Evolutionary conservation across 2,797 vertebrate species (phyloP), one percentile per base, ranked within the genome.

Genomic region (Austrolebias charrua): DNA sequence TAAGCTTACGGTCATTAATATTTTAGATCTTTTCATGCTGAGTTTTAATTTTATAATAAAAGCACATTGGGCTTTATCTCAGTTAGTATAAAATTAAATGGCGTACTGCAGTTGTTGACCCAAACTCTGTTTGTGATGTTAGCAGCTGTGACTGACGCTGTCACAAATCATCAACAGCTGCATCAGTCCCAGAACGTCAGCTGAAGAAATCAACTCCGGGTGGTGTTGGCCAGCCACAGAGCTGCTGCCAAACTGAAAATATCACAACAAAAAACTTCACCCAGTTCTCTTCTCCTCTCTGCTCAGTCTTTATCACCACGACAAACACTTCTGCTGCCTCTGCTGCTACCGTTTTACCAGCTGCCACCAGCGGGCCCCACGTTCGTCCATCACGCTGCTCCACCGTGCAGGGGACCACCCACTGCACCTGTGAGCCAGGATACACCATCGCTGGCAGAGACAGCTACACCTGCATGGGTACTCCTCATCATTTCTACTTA

Each of bases 381-480:
- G 76, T 90, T 51, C 91, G 82, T 75, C 88, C 90, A 13, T 90
- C 92, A 20, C 87, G 82, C 18, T 94, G 93, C 73, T 87, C 78
- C 5, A 74, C 81, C 20, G 74, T 87, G 20, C 92, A 94, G 79
- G 91, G 93, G 42, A 89, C 86, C 68, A 93, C 91, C 77, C 91
- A 92, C 86, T 94, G 93, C 84, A 92, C 90, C 80, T 94, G 93
- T 76, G 93, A 94, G 54, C 79, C 90, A 7, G 93, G 93, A 47
- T 94, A 90, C 79, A 91, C 89, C 62, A 92, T 94, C 68, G 89
- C 91, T 50, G 90, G 90, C 45, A 72, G 85, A 31, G 92, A 93
- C 75, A 92, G 84, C 84, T 85, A 72, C 72, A 86, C 79, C 53
- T 94, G 93, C 81, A 90, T 83, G 24, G 93, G 93, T 93, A 64